Evolutionary conservation across 2,113 vertebrate species (phyloP), one percentile per base, ranked within the genome.

Genomic region (Oenanthe melanoleuca): DNA sequence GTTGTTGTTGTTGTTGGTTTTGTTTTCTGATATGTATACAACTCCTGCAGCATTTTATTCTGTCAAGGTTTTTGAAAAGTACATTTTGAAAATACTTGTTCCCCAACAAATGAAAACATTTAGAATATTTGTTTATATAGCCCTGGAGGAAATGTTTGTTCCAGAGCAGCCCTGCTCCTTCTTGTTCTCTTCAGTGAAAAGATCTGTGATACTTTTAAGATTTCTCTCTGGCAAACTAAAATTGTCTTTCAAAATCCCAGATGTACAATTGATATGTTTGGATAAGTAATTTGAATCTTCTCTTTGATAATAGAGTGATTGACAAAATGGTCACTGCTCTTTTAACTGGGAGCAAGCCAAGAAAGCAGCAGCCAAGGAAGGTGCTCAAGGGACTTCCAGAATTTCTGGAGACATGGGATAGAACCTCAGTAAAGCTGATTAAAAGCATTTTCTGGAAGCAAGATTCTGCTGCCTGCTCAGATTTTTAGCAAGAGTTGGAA

Each of bases 1-100:
- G 26, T 33, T 59, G 29, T 65, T 80, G 33, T 73, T 40, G 29
- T 79, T 73, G 33, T 90, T 94, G 47, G 24, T 45, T 20, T 45
- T 45, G 29, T 80, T 94, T 95, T 81, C 57, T 91, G 67, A 73
- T 88, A 80, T 37, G 31, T 82, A 25, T 69, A 69, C 26, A 91
- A 33, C 15, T 83, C 19, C 37, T 81, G 70, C 34, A 83, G 45
- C 63, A 83, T 88, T 92, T 94, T n/a, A 37, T 52, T 83, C 28
- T 71, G 70, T 82, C 53, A 79, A 57, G 26, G 5, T 74, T 96
- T 96, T 96, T 92, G 74, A 95, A 88, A 95, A 86, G 59, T 52
- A 71, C 11, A 19, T 95, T 92, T 90, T 93, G 67, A 89, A 85
- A 96, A 87, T 83, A 94, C 75, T 96, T 93, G 80, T 92, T 81